phyloP scores from a whole-genome alignment of 2,797 vertebrate species.

The Falco columbarius region DNA sequence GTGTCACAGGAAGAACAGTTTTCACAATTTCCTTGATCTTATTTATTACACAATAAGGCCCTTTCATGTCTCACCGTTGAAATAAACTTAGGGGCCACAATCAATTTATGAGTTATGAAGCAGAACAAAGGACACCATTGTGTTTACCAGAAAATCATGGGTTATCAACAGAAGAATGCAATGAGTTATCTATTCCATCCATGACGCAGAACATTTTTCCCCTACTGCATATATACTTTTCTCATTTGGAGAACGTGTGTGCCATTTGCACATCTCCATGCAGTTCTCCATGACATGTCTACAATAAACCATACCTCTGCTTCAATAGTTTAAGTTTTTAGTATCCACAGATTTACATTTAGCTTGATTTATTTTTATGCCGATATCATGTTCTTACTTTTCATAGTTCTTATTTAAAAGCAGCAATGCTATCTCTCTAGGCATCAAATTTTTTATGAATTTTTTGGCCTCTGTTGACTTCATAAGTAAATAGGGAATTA shows the following conservation, averaged over 20 bases:
- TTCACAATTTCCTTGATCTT: background rate
- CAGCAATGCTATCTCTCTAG: background rate
- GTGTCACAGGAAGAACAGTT: background rate
- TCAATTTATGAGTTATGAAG: background rate
- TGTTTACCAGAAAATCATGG: background rate
- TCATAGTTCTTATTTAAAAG: slow-evolving; percentile 18
- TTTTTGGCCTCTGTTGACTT: slow-evolving; percentile 21
- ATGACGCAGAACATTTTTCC: background rate
- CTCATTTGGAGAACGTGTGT: background rate
- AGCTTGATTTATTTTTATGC: background rate
- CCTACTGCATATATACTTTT: no score
- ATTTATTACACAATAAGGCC: background rate
- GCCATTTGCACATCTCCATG: background rate
- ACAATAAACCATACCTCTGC: background rate
- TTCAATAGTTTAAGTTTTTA: background rate
- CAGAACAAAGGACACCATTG: background rate
- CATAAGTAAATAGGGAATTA: background rate
- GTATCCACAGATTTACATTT: background rate
- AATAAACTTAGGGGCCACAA: background rate
- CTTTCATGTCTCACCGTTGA: background rate
- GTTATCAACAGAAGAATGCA: background rate
- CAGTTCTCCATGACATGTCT: background rate
- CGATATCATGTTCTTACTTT: background rate
- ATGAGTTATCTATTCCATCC: background rate
- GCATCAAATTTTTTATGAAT: background rate